Base-by-base conservation (phyloP, 2,888 invertebrate species). In the Herminia tarsipennalis region DNA sequence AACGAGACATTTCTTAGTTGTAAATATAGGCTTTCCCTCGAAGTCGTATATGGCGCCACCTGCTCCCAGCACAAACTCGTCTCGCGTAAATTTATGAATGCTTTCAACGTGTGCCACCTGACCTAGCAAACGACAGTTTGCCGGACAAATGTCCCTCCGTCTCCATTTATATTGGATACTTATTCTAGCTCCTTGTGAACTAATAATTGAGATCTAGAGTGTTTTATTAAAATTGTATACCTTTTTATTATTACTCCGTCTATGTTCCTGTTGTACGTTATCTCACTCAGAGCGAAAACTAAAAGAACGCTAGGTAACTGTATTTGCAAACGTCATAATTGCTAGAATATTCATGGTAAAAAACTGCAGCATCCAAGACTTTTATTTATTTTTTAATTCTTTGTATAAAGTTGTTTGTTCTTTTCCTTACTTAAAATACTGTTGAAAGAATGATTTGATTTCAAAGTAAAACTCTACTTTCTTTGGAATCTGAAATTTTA, bases 71-170 rank as follows among this genome's bases (percentile, higher is more conserved):
- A 73, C 74, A 72, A 79, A 74, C 75, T 79, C 78, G 79, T 80
- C 75, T 76, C 77, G 73, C 72, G 81, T 75, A 81, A 89, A 90
- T 89, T 90, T 90, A 89, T 89, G 88, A 86, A 86, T 76, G 83
- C 88, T 88, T 82, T 85, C 84, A 88, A 78, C 87, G 81, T 82
- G 80, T 83, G 87, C 88, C 87, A 89, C 87, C 90, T 91, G 89
- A 89, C 90, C 89, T 88, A 77, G 70, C 76, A 64, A 76, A 81
- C 77, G 79, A 81, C 83, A 79, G 84, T 87, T 82, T 73, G 72
- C 78, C 70, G 82, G 83, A 86, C 85, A 86, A 86, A 88, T 85
- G 80, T 76, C 68, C 71, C 72, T 71, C 71, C 81, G 73, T 79
- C 81, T 78, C 71, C 80, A 78, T 85, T 82, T 86, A 83, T 83